Percentiles rank a stretch among this genome's conserved stretches.
Conservation (phyloP, 2,113 vertebrate genomes). For the Catharus minimus region DNA sequence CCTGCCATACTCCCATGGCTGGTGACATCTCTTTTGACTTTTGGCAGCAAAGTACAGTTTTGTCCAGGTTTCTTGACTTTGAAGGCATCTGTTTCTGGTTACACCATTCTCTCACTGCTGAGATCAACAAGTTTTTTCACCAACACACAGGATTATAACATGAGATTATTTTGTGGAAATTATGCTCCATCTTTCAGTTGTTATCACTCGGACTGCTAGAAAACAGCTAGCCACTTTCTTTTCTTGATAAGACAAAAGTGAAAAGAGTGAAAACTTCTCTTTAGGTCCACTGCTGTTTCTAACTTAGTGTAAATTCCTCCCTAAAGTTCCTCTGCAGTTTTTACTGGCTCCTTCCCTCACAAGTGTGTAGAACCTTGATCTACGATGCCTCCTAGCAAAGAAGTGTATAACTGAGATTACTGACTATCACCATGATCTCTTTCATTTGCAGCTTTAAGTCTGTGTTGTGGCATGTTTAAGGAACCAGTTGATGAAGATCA, state of each 20-base stretch:
- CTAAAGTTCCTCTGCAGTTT: neutral
- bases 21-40: neutral
- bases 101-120: neutral
- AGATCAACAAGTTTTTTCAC: neutral
- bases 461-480: conserved; percentile 40
- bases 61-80: neutral
- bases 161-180: neutral
- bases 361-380: conserved; percentile 4
- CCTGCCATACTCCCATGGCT: neutral
- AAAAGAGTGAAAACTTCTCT: neutral
- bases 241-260: neutral
- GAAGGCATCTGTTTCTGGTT: neutral
- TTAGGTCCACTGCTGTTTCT: neutral
- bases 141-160: neutral
- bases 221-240: neutral
- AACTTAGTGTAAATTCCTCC: neutral
- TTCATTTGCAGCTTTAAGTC: conserved; percentile 14
- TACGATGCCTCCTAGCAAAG: conserved; percentile 8
- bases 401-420: neutral
- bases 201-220: neutral
- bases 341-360: neutral
- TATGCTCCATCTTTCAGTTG: neutral
- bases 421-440: neutral
- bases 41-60: neutral
- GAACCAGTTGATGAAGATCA: conserved; percentile 18